These are phyloP conservation scores for Drosophila prostipennis DNA, from an alignment of 2,888 invertebrate genomes.

Conservation along the genomic window DNA sequence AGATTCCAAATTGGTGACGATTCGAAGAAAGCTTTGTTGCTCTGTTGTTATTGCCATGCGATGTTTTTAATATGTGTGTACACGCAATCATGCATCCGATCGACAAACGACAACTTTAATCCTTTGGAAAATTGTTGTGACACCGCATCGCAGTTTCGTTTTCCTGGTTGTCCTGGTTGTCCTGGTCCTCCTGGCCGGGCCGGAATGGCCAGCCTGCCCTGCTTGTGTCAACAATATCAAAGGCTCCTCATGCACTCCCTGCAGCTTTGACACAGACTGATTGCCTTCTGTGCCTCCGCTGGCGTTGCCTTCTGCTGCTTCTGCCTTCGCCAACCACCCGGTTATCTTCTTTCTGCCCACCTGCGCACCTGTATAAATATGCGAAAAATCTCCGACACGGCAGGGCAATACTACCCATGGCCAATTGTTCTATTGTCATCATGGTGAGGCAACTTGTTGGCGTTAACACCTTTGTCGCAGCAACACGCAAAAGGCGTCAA, in stretches of 20 bases:
- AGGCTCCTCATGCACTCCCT: conserved; percentile 43
- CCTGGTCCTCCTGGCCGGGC: conserved; percentile 18
- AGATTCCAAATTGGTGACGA: not conserved
- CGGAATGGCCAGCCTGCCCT: conserved; percentile 14
- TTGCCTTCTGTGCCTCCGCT: conserved; percentile 38
- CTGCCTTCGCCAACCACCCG: conserved; percentile 1
- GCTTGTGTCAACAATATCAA: conserved; percentile 57
- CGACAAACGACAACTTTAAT: conserved; percentile 54
- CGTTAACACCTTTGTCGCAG: conserved; percentile 49
- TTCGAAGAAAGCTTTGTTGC: not conserved
- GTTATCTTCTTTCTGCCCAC: conserved; percentile 46
- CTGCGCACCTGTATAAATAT: conserved; percentile 52
- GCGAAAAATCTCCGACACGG: conserved; percentile 35
- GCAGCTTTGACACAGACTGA: conserved; percentile 57
- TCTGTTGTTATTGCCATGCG: conserved; percentile 21
- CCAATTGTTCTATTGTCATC: conserved; percentile 57
- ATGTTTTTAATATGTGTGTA: conserved; percentile 17
- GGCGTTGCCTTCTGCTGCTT: conserved; percentile 18
- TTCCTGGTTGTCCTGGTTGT: not conserved
- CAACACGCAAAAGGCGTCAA: conserved; percentile 55
- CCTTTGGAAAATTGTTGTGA: conserved; percentile 49
- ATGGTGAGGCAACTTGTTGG: conserved; percentile 42
- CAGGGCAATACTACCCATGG: conserved; percentile 32
- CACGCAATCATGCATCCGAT: conserved; percentile 49
- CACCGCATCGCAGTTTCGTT: conserved; percentile 3